Evolutionary conservation across 2,797 vertebrate genomes (phyloP).

Genomic region (Poeciliopsis turneri): DNA sequence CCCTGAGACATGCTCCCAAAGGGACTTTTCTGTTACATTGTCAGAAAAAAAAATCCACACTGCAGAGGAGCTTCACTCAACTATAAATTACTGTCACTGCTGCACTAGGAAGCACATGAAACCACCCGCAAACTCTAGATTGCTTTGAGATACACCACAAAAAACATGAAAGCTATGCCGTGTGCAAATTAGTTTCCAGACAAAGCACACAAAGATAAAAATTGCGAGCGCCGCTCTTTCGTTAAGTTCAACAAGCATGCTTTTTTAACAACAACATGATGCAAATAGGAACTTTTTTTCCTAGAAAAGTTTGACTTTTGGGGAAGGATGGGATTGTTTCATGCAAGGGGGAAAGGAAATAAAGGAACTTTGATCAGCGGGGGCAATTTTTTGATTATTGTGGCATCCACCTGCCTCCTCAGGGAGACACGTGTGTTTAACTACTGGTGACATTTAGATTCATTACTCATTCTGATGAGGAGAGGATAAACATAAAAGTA

Average conservation of each 20-base stretch:
- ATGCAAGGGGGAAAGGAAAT: constrained; percentile 39
- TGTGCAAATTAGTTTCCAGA: constrained; percentile 42
- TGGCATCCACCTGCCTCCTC: constrained; percentile 4
- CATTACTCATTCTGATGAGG: background rate
- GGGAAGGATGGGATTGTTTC: constrained; percentile 20
- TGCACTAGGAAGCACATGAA: constrained; percentile 20
- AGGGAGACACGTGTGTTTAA: constrained; percentile 30
- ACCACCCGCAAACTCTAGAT: constrained; percentile 20
- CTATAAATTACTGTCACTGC: constrained; percentile 42
- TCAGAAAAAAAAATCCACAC: constrained; percentile 41
- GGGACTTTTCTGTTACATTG: constrained; percentile 49
- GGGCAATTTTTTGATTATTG: constrained; percentile 23
- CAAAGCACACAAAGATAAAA: constrained; percentile 26
- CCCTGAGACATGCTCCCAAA: constrained; percentile 34
- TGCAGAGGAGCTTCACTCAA: constrained; percentile 25
- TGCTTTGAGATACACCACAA: constrained; percentile 7
- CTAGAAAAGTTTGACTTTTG: constrained; percentile 30
- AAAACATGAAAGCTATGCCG: constrained; percentile 16
- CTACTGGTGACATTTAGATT: constrained; percentile 8
- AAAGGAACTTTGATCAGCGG: background rate
- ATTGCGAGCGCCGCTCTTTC: constrained; percentile 6
- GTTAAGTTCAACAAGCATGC: constrained; percentile 1
- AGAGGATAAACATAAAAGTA: constrained; percentile 31
- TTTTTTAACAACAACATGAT: constrained; percentile 17
- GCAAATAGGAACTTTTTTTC: constrained; percentile 29